Evolutionary conservation across 2,888 invertebrate species (phyloP).

Genomic region (Spicauda simplicius): DNA sequence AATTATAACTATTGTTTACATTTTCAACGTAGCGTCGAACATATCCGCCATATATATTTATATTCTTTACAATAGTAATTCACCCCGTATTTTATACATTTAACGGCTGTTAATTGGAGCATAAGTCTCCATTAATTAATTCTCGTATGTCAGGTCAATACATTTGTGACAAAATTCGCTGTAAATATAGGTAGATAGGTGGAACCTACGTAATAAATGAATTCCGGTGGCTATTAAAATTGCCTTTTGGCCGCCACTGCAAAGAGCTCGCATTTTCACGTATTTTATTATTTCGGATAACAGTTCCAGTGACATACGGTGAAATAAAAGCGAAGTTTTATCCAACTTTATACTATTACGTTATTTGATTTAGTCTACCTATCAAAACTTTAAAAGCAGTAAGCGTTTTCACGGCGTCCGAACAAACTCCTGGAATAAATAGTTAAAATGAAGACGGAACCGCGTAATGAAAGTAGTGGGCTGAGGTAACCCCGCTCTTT

Average conservation of each 20-base stretch:
- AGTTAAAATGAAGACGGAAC: conserved; percentile 5
- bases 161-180: neutral
- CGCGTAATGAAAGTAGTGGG: conserved; percentile 19
- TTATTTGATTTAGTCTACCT: neutral
- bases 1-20: neutral
- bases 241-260: neutral
- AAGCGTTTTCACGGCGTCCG: neutral
- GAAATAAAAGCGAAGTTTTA: neutral
- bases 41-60: neutral
- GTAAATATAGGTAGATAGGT: neutral
- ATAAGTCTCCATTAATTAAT: conserved; percentile 25
- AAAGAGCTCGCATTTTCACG: neutral
- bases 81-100: neutral
- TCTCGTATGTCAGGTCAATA: conserved; percentile 24
- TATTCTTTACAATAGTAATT: neutral
- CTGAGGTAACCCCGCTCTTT: conserved; percentile 48
- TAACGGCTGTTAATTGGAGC: neutral
- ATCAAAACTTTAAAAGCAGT: neutral
- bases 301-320: neutral
- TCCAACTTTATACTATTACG: neutral
- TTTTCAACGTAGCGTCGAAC: neutral
- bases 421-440: conserved; percentile 7
- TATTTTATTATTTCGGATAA: neutral
- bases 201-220: neutral
- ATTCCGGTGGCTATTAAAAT: neutral